A percentile compares a stretch with the other conserved stretches of the same genome.
Conservation (phyloP, 1,140 invertebrate species). For the Drosophila ironensis region DNA sequence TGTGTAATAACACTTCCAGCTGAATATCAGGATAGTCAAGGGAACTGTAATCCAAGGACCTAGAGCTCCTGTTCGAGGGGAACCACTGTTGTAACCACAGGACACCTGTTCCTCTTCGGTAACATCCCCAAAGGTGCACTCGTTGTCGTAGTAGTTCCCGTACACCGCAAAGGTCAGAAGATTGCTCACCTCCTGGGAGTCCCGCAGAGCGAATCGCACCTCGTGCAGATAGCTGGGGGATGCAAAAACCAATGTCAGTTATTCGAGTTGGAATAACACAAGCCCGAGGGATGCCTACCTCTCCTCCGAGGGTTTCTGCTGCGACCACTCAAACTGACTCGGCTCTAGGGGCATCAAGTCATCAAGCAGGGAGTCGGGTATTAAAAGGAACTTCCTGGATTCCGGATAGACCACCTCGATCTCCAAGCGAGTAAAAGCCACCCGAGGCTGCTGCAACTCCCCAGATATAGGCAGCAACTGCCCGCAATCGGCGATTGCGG, state of each 20-base stretch:
- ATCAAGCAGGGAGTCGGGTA: slow-evolving; percentile 51
- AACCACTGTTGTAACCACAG: slow-evolving; percentile 24
- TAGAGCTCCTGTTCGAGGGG: not conserved
- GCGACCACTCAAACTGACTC: slow-evolving; percentile 44
- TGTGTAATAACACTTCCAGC: too few species aligned
- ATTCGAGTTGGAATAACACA: not conserved
- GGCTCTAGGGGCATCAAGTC: slow-evolving; percentile 56
- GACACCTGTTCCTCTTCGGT: slow-evolving; percentile 14
- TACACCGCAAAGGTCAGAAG: slow-evolving; percentile 69
- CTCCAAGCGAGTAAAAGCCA: slow-evolving; percentile 32
- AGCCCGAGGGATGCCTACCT: slow-evolving; percentile 8
- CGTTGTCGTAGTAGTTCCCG: slow-evolving; percentile 66
- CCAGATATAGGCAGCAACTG: slow-evolving; percentile 10
- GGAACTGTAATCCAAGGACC: not conserved
- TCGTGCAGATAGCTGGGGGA: slow-evolving; percentile 34
- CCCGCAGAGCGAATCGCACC: slow-evolving; percentile 25
- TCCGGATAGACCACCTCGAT: slow-evolving; percentile 48
- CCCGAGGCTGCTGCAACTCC: not conserved
- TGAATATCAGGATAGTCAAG: not conserved
- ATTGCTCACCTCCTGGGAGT: slow-evolving; percentile 18
- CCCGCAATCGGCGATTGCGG: slow-evolving; percentile 52
- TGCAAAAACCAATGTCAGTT: not conserved
- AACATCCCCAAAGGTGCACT: slow-evolving; percentile 38
- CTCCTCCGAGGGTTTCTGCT: not conserved
- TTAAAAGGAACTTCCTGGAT: slow-evolving; percentile 33